Conservation (phyloP, 1,140 invertebrate genomes). For the Rhynchophorus ferrugineus region DNA sequence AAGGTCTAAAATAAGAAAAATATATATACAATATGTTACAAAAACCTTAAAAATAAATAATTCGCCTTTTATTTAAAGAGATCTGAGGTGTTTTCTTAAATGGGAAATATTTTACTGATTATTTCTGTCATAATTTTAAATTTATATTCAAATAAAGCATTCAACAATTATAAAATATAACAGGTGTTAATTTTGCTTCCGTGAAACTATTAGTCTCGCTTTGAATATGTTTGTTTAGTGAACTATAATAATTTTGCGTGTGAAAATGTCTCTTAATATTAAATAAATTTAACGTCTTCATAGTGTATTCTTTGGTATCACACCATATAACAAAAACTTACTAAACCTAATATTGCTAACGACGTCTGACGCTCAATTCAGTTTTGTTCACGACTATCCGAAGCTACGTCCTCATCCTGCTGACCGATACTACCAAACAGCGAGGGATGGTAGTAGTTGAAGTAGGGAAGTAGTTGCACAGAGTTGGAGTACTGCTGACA, state of each 20-base stretch:
- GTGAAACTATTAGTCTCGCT: too few relatives aligned
- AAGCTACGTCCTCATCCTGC: constrained; percentile 26
- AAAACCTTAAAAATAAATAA: constrained; percentile 1
- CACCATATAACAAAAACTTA: background rate
- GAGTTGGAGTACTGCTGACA: constrained; percentile 40
- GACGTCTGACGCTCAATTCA: constrained; percentile 3
- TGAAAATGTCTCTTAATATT: too few relatives aligned
- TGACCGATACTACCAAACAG: constrained; percentile 27
- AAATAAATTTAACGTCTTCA: too few relatives aligned
- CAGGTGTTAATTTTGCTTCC: too few relatives aligned
- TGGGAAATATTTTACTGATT: too few relatives aligned
- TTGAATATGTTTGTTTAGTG: too few relatives aligned
- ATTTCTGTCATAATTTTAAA: too few relatives aligned
- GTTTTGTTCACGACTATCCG: constrained; percentile 28
- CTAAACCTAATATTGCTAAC: constrained; percentile 4
- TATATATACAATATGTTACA: constrained; percentile 5
- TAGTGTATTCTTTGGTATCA: constrained; percentile 12
- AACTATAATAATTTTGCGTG: too few relatives aligned
- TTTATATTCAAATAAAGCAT: too few relatives aligned
- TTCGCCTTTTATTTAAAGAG: background rate
- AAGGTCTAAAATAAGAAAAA: background rate
- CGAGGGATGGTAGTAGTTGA: constrained; percentile 41
- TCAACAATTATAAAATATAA: too few relatives aligned
- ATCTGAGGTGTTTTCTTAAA: background rate
- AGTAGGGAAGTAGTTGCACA: constrained; percentile 40